phyloP scores from a whole-genome alignment of 1,140 invertebrate genomes.

The Epicauta chinensis region DNA sequence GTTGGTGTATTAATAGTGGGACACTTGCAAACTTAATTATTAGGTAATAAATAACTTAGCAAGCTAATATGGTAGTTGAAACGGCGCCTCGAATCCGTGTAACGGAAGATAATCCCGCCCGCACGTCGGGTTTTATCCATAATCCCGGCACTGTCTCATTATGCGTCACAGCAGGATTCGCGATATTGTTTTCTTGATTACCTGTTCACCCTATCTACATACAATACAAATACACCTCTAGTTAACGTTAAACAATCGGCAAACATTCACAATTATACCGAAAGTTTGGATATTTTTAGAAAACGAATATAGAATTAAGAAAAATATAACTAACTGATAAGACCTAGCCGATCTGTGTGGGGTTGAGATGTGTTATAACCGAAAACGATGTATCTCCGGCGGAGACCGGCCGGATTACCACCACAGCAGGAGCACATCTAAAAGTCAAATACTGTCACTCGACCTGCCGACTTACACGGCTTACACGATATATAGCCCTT shows the following conservation, averaged over 20 bases:
- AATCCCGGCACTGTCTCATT: constrained; percentile 31
- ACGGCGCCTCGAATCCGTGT: constrained; percentile 23
- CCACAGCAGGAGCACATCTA: constrained; percentile 30
- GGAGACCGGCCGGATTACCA: constrained; percentile 10
- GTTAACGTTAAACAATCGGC: too few relatives aligned
- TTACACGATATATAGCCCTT: constrained; percentile 13
- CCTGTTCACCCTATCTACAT: constrained; percentile 18
- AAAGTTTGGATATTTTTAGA: too few relatives aligned
- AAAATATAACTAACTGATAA: too few relatives aligned
- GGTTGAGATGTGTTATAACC: neutral
- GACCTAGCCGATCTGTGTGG: too few relatives aligned
- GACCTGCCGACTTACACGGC: constrained; percentile 23
- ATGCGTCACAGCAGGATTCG: constrained; percentile 34
- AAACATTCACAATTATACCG: too few relatives aligned
- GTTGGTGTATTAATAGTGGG: neutral
- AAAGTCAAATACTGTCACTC: constrained; percentile 35
- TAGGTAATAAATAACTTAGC: constrained; percentile 31
- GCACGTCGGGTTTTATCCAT: constrained; percentile 17
- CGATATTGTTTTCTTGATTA: constrained; percentile 40
- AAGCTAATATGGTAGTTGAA: constrained; percentile 28
- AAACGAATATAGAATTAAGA: too few relatives aligned
- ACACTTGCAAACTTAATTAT: constrained; percentile 31
- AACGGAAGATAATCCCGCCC: constrained; percentile 30
- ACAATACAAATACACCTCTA: too few relatives aligned
- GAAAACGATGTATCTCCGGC: neutral